phyloP scores from a whole-genome alignment of 2,888 invertebrate genomes.

The Drosophila melanosoma region DNA sequence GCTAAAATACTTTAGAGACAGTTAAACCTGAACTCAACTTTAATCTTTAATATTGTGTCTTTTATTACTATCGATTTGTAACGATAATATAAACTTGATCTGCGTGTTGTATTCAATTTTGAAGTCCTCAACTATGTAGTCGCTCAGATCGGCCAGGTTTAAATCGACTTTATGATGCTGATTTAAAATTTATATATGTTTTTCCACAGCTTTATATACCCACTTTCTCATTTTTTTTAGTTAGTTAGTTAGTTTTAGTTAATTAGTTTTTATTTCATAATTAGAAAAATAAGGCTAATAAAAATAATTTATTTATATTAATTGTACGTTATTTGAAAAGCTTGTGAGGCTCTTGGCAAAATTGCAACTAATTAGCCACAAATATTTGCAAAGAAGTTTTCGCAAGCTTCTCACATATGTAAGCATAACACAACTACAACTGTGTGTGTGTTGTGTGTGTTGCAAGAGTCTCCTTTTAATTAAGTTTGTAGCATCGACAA shows the following conservation, averaged over 20 bases:
- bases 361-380: neutral
- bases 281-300: neutral
- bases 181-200: neutral
- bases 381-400: constrained; percentile 11
- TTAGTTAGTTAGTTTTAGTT: neutral
- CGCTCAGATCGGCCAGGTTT: neutral
- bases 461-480: constrained; percentile 64
- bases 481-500: constrained; percentile 60
- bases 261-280: no score
- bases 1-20: neutral
- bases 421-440: constrained; percentile 10
- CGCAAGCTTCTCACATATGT: constrained; percentile 16
- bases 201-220: no score
- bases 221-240: no score
- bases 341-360: neutral
- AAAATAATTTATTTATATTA: neutral
- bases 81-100: neutral
- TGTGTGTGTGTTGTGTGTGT: constrained; percentile 22
- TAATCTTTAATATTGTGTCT: neutral
- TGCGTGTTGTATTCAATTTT: neutral
- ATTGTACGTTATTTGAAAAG: neutral
- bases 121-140: neutral
- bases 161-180: neutral
- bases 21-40: neutral
- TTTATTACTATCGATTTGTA: neutral